These are phyloP conservation scores for Pissodes strobi DNA, from an alignment of 1,140 invertebrate genomes.

Conservation along the genomic window DNA sequence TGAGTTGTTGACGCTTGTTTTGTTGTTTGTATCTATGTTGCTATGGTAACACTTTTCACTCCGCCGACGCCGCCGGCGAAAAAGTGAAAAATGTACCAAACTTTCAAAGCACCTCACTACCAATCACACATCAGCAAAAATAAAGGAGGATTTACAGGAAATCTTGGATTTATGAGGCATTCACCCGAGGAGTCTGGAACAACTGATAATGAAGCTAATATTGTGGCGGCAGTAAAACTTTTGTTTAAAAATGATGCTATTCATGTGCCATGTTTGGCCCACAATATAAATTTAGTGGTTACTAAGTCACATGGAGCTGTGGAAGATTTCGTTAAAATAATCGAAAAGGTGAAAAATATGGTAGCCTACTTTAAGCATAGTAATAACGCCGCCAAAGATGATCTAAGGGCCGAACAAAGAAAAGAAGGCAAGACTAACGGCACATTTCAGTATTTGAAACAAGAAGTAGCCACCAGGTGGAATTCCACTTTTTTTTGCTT, in stretches of 20 bases:
- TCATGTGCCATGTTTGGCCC: constrained; percentile 3
- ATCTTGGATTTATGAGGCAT: background rate
- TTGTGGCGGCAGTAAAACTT: no score
- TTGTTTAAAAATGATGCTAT: no score
- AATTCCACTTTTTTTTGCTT: no score
- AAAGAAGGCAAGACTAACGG: constrained; percentile 4
- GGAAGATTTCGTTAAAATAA: background rate
- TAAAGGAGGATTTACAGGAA: background rate
- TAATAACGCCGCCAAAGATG: background rate
- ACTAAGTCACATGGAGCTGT: background rate
- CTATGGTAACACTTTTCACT: no score
- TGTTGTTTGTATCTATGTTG: no score
- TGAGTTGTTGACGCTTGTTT: no score
- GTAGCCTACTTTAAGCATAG: constrained; percentile 11
- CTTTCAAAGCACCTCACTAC: background rate
- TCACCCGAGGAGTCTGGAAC: background rate
- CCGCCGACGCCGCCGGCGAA: no score
- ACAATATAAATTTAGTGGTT: constrained; percentile 8
- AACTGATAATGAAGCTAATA: background rate
- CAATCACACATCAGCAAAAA: background rate
- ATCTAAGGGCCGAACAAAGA: constrained; percentile 1
- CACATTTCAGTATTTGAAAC: background rate
- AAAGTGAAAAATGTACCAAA: no score
- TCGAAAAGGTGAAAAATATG: constrained; percentile 6
- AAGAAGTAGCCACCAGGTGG: no score